Evolutionary conservation across 2,113 vertebrate species (phyloP), one percentile per base, ranked within the genome.

Genomic region (Condylura cristata): DNA sequence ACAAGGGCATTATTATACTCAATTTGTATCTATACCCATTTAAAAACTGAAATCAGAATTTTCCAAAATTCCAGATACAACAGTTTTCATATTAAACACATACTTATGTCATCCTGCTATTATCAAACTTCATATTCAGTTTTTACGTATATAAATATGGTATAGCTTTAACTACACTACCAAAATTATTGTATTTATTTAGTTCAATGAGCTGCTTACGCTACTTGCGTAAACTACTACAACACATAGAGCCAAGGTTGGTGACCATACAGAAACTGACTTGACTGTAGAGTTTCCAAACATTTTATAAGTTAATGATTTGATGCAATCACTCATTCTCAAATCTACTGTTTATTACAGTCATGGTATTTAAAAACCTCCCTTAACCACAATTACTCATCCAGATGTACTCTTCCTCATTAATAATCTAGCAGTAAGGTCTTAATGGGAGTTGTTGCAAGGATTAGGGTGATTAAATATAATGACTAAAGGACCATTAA

Each of bases 401-500:
- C 51, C 65, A 74, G 71, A 53, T 76, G 84, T 65, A 51, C 61
- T 78, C 90, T 92, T 82, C 58, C 91, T 91, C 94, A 81, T 83
- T 95, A 92, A 93, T 91, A 96, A 93, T 74, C 80, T n/a, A 89
- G 74, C 95, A 91, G 83, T 37, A 91, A 97, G 74, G 75, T 79
- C 83, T 96, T 95, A 91, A 86, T 91, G 91, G 83, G 93, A 95
- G 89, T 83, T 90, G 82, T 80, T 75, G 82, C 83, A 89, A 78
- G 86, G 75, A 91, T 91, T 26, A 2, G 39, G 46, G 65, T 89
- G 94, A 95, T 95, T 96, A 96, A 96, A 86, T 65, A 96, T 70
- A 91, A 91, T 93, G 93, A 96, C 90, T 85, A 96, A 90, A 96
- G 92, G 81, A 79, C 48, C 89, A 91, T 93, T 95, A 95, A 92